These are phyloP conservation scores for Coregonus clupeaformis DNA, from an alignment of 2,113 vertebrate genomes.

Conservation along the genomic window DNA sequence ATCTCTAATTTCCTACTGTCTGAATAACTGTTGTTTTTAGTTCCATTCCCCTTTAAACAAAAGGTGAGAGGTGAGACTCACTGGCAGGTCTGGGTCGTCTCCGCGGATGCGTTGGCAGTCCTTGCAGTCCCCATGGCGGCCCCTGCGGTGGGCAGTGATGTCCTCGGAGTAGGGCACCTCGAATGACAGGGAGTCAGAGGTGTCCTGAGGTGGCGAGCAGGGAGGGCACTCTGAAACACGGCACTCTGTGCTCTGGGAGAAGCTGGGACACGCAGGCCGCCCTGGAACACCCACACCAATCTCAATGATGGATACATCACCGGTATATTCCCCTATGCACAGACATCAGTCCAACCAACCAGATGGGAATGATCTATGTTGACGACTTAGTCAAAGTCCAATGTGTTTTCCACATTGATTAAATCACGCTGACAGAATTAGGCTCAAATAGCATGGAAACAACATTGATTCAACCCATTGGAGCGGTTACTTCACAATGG, in stretches of 20 bases:
- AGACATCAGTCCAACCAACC: not conserved
- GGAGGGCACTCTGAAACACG: not conserved
- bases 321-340: not conserved
- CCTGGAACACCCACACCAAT: constrained; percentile 31
- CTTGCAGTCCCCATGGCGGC: constrained; percentile 58
- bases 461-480: no score
- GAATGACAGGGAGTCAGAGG: constrained; percentile 71
- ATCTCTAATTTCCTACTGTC: no score
- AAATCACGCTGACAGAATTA: no score
- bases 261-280: constrained; percentile 32
- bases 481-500: not conserved
- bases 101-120: constrained; percentile 79
- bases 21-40: not conserved
- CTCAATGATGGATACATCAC: not conserved
- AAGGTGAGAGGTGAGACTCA: constrained; percentile 67
- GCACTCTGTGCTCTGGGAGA: constrained; percentile 26
- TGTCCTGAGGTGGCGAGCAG: constrained; percentile 13
- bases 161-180: constrained; percentile 90
- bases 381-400: no score
- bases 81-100: constrained; percentile 79
- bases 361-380: no score
- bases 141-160: constrained; percentile 70
- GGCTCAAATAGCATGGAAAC: no score
- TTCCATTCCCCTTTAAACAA: not conserved
- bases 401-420: no score